Evolutionary conservation across 2,113 vertebrate genomes (phyloP), one percentile per base, ranked within the genome.

Genomic region (Maccullochella peelii): DNA sequence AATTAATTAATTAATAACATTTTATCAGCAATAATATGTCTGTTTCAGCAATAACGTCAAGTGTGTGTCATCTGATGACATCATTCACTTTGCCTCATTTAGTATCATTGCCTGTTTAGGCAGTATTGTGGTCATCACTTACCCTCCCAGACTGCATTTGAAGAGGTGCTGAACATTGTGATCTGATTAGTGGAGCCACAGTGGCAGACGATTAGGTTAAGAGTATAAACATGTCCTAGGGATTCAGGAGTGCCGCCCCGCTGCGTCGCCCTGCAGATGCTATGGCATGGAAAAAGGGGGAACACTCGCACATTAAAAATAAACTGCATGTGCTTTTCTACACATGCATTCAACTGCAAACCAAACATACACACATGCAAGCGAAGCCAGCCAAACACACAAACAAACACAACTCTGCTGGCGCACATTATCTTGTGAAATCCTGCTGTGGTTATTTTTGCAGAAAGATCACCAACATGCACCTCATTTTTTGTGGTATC

Each of bases 151-250:
- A 59, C 38, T 27, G 18, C 7, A 15, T 67, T 42, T 42, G 27
- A 30, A 57, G 11, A 21, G 15, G 59, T 40, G 50, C 59, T 69
- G 77, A 85, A 88, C 84, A 78, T 77, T 86, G 59, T 61, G 76
- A 85, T 89, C 76, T 73, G 49, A 77, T 81, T 42, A 38, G 16
- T 40, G 27, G 36, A 47, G 12, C 66, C 44, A 15, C 71, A 69
- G 73, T 76, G 36, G 20, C 73, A 71, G 58, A 57, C 27, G 71
- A 82, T 85, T 76, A 86, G 71, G 84, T 80, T 86, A 62, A 40
- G 76, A 44, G 79, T 77, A 77, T 82, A 77, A 86, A 84, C 70
- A 80, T 73, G 75, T 30, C 66, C 33, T 47, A 33, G 33, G 49
- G 33, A 40, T 69, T 79, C 38, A 50, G n/a, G 44, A 10, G 14